These are phyloP conservation scores for Anabacerthia variegaticeps DNA, from an alignment of 2,797 vertebrate species.

Conservation along the genomic window DNA sequence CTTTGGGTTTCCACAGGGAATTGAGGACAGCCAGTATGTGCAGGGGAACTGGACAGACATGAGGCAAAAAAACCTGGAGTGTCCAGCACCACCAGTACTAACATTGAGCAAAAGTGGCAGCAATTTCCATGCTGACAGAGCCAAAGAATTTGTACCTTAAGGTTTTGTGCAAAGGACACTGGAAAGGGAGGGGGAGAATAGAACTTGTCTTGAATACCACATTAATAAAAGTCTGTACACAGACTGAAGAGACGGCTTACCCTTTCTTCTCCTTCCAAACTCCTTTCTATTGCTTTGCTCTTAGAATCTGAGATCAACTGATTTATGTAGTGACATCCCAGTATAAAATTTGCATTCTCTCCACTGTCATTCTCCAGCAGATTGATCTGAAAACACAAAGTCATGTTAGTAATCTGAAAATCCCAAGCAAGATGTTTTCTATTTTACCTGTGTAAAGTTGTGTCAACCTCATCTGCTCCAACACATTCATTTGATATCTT, in stretches of 20 bases:
- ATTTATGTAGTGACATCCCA: neutral
- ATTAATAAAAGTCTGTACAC: neutral
- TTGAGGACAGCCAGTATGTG: neutral
- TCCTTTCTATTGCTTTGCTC: neutral
- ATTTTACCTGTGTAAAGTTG: neutral
- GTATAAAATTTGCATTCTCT: neutral
- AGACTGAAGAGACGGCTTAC: neutral
- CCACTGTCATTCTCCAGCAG: neutral
- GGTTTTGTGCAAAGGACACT: neutral
- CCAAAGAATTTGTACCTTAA: neutral
- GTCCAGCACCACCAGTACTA: neutral
- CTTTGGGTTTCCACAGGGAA: neutral
- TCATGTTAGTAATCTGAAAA: neutral
- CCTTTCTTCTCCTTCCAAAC: neutral
- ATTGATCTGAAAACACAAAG: slow-evolving; percentile 5
- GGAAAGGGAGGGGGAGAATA: neutral
- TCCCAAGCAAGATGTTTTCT: neutral
- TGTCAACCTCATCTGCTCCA: neutral
- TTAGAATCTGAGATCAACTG: neutral
- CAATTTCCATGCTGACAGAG: neutral
- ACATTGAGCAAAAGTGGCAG: neutral
- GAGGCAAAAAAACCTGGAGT: neutral
- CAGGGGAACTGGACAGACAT: neutral
- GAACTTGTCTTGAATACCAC: neutral
- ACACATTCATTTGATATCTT: neutral